Conservation (phyloP, 2,888 invertebrate species). For the Colletes collaris region DNA sequence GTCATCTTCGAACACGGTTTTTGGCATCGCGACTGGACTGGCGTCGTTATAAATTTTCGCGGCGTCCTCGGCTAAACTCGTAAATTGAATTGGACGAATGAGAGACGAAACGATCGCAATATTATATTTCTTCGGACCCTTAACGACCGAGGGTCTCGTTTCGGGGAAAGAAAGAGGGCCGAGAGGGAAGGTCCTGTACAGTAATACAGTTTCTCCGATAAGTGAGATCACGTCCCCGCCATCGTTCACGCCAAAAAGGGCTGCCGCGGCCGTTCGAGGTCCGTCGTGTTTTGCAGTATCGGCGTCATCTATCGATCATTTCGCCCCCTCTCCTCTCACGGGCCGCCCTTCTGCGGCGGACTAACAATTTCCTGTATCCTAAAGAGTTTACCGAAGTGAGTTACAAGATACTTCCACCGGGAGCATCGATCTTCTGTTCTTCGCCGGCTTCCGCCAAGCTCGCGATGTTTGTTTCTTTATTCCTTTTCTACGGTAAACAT, state of each 20-base stretch:
- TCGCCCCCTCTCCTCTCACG: slow-evolving; percentile 55
- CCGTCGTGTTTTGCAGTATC: slow-evolving; percentile 60
- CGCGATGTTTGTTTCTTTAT: too few relatives aligned
- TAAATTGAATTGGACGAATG: slow-evolving; percentile 48
- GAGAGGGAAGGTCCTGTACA: slow-evolving; percentile 7
- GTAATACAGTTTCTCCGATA: slow-evolving; percentile 47
- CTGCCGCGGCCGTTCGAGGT: neutral
- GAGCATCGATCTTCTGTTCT: slow-evolving; percentile 77
- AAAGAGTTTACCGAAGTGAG: slow-evolving; percentile 80
- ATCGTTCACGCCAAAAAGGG: slow-evolving; percentile 39
- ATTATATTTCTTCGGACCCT: slow-evolving; percentile 39
- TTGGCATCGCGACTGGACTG: slow-evolving; percentile 9
- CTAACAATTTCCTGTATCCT: slow-evolving; percentile 82
- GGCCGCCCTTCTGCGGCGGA: slow-evolving; percentile 72
- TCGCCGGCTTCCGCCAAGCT: slow-evolving; percentile 63
- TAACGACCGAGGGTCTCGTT: slow-evolving; percentile 33
- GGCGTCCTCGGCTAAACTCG: slow-evolving; percentile 6
- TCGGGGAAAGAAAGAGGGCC: neutral
- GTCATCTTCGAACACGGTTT: neutral
- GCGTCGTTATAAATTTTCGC: slow-evolving; percentile 39
- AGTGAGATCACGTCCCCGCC: slow-evolving; percentile 51
- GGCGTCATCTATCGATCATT: slow-evolving; percentile 78
- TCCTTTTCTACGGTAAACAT: too few relatives aligned
- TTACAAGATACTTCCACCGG: slow-evolving; percentile 80
- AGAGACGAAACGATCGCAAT: slow-evolving; percentile 23